phyloP scores from a whole-genome alignment of 2,797 vertebrate species.

The Anableps anableps region DNA sequence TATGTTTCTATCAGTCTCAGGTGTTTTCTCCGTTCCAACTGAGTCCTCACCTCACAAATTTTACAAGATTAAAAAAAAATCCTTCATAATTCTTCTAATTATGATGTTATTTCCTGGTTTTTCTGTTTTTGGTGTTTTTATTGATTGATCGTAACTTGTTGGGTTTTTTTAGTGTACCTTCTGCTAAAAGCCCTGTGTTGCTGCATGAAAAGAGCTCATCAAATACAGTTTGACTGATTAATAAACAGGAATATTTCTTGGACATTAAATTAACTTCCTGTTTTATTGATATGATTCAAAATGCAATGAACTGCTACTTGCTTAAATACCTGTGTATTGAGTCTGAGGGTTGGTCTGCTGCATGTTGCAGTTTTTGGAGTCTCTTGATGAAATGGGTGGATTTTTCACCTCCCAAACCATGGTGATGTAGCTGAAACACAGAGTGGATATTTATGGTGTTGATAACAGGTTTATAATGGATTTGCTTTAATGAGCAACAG shows the following conservation, averaged over 20 bases:
- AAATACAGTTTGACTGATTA: not conserved
- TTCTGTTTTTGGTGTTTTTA: no score
- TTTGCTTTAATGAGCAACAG: not conserved
- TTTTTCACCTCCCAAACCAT: constrained; percentile 98
- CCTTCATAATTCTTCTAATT: not conserved
- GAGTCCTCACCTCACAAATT: no score
- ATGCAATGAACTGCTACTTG: not conserved
- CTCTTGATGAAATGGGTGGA: constrained; percentile 79
- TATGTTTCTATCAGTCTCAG: no score
- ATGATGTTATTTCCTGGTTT: not conserved
- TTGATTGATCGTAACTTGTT: no score
- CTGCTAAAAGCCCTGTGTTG: no score
- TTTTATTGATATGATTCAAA: not conserved
- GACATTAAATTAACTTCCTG: no score
- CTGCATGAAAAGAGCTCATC: no score
- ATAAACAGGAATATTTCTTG: not conserved
- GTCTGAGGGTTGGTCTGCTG: constrained; percentile 26
- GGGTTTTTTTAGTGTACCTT: no score
- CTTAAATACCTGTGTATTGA: constrained; percentile 57
- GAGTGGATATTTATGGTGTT: not conserved
- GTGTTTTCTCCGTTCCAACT: no score
- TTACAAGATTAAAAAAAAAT: no score
- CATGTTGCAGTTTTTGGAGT: constrained; percentile 62
- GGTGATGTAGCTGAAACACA: constrained; percentile 81
- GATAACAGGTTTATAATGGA: not conserved